Evolutionary conservation across 2,113 vertebrate species (phyloP), one percentile per base, ranked within the genome.

Genomic region (Haliaeetus leucogaster): DNA sequence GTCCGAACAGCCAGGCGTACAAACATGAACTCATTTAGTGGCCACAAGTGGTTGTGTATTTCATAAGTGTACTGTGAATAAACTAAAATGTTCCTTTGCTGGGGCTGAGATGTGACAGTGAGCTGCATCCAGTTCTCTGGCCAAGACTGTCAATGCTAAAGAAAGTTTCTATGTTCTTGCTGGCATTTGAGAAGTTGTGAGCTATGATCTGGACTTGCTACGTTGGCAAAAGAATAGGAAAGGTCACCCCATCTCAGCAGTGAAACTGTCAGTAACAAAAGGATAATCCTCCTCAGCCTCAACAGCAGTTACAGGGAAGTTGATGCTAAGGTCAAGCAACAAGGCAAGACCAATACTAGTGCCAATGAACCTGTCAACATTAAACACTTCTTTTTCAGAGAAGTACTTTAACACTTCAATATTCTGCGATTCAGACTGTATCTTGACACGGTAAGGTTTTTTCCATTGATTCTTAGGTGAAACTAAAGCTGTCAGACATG

Each of bases 141-240:
- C 38, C 42, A 58, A 79, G 52, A 36, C 40, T 86, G 52, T 67
- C 82, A 62, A 16, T 53, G 32, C 36, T 61, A 30, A 70, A 87
- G 63, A 32, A 96, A 78, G 73, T 86, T 86, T 74, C 62, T 53
- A 0, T 89, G 61, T 79, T 96, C 71, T 94, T 95, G 48, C 89
- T 95, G 92, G 89, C 63, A 32, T 95, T 89, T 96, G 81, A 89
- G 86, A 92, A 89, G 74, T 82, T 94, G 47, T 88, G 89, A 95
- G 62, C 86, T 90, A n/a, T 74, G 77, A 83, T 94, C 76, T 90
- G 82, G 72, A 62, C 61, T 92, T 89, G 70, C 65, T 92, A 10
- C 16, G 1, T 19, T 88, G 83, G 62, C 84, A 88, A 50, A 73
- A 85, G 82, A 62, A 72, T 80, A 89, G 79, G 63, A 93, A 92